These are phyloP conservation scores for Jordanella pulchra DNA, from an alignment of 2,797 vertebrate species.

Conservation along the genomic window DNA sequence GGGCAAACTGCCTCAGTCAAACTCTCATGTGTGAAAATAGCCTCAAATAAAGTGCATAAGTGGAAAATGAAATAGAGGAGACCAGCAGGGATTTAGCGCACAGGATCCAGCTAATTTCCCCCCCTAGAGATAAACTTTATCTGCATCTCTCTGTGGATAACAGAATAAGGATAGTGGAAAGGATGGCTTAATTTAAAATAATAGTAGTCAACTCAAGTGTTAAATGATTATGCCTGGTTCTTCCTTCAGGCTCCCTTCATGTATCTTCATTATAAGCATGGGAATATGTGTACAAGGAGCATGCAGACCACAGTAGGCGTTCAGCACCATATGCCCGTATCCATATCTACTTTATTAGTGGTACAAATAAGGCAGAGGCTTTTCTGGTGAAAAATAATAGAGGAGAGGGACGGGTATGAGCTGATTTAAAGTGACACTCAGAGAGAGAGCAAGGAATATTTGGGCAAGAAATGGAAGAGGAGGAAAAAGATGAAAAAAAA, in stretches of 20 bases:
- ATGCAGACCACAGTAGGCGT: not conserved
- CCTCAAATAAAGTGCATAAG: conserved; percentile 68
- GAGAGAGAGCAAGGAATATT: conserved; percentile 52
- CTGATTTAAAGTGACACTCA: conserved; percentile 62
- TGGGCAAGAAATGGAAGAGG: conserved; percentile 36
- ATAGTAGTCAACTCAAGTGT: conserved; percentile 31
- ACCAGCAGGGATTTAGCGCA: conserved; percentile 48
- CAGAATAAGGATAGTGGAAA: conserved; percentile 33
- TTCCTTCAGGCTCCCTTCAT: conserved; percentile 17
- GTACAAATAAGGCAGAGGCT: conserved; percentile 35
- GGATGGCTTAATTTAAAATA: conserved; percentile 50
- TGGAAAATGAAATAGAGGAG: conserved; percentile 66
- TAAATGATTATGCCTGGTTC: conserved; percentile 45
- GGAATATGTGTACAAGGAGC: not conserved
- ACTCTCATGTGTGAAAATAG: conserved; percentile 70
- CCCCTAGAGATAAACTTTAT: conserved; percentile 54
- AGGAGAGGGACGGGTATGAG: conserved; percentile 30
- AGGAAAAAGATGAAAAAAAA: conserved; percentile 42
- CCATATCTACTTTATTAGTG: conserved; percentile 17
- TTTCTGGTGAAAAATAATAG: conserved; percentile 38
- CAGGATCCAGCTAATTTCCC: conserved; percentile 55
- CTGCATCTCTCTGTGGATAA: conserved; percentile 51
- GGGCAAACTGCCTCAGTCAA: conserved; percentile 56
- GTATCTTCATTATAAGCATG: conserved; percentile 17
- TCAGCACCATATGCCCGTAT: not conserved